Evolutionary conservation across 2,888 invertebrate species (phyloP).

Genomic region (Plusia festucae): DNA sequence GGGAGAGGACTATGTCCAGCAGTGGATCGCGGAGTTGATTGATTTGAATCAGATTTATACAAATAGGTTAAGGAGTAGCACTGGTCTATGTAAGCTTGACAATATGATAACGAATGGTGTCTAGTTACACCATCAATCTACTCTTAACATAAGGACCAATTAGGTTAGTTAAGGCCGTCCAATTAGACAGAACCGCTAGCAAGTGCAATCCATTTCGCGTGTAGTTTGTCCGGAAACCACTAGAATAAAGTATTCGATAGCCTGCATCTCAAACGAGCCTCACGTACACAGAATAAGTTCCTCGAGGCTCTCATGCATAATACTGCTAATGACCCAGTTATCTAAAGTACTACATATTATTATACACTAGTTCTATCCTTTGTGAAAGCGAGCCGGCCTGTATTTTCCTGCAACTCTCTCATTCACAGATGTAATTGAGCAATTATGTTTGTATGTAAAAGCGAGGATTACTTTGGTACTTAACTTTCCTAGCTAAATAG

Average conservation of each 20-base stretch:
- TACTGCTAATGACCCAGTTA: constrained; percentile 47
- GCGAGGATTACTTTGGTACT: constrained; percentile 28
- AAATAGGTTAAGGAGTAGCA: background rate
- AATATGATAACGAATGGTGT: background rate
- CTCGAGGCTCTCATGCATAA: constrained; percentile 28
- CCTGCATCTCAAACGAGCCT: background rate
- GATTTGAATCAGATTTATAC: background rate
- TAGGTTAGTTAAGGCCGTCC: background rate
- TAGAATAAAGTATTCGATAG: background rate
- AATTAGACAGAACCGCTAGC: background rate
- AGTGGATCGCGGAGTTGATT: too few species aligned
- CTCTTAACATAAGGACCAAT: background rate
- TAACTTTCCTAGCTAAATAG: constrained; percentile 27
- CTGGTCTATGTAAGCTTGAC: background rate
- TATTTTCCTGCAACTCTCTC: constrained; percentile 50
- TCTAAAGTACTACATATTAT: constrained; percentile 39
- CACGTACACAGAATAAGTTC: constrained; percentile 19
- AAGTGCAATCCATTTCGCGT: background rate
- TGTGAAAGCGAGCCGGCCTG: constrained; percentile 51
- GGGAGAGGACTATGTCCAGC: too few species aligned
- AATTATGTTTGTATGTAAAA: constrained; percentile 52
- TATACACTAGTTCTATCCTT: constrained; percentile 42
- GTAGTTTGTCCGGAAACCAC: constrained; percentile 5
- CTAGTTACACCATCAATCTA: background rate
- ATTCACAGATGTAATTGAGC: constrained; percentile 54